These are phyloP conservation scores for Acrocyrtus sp. DNA, from an alignment of 2,888 invertebrate species.

Conservation along the genomic window DNA sequence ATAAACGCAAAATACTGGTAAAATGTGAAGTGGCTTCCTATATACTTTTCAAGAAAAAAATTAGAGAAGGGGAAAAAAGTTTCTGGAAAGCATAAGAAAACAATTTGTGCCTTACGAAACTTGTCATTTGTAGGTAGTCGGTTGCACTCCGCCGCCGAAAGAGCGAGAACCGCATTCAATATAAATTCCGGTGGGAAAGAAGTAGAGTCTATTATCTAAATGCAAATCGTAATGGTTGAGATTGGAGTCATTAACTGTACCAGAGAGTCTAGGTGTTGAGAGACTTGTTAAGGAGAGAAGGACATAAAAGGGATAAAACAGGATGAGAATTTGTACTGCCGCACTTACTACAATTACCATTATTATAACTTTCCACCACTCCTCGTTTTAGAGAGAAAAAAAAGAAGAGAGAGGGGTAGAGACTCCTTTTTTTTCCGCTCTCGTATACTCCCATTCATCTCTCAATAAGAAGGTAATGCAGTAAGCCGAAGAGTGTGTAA, in stretches of 20 bases:
- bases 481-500: slow-evolving; percentile 22
- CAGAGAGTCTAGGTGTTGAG: neutral
- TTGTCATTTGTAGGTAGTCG: too few relatives aligned
- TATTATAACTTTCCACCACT: slow-evolving; percentile 44
- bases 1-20: too few relatives aligned
- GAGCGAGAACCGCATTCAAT: too few relatives aligned
- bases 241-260: slow-evolving; percentile 51
- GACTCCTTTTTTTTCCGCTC: neutral
- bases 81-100: too few relatives aligned
- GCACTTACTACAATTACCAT: slow-evolving; percentile 44
- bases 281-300: slow-evolving; percentile 12
- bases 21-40: too few relatives aligned
- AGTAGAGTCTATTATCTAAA: slow-evolving; percentile 56
- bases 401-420: neutral
- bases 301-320: slow-evolving; percentile 55
- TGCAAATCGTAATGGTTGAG: slow-evolving; percentile 55
- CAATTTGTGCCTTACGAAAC: neutral
- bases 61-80: neutral
- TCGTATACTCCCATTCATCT: slow-evolving; percentile 35
- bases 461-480: slow-evolving; percentile 29
- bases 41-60: neutral
- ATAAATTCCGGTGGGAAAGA: too few relatives aligned
- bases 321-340: slow-evolving; percentile 55
- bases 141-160: too few relatives aligned
- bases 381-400: slow-evolving; percentile 13